These are phyloP conservation scores for Drosophila kambysellisi DNA, from an alignment of 2,888 invertebrate species.

Conservation along the genomic window DNA sequence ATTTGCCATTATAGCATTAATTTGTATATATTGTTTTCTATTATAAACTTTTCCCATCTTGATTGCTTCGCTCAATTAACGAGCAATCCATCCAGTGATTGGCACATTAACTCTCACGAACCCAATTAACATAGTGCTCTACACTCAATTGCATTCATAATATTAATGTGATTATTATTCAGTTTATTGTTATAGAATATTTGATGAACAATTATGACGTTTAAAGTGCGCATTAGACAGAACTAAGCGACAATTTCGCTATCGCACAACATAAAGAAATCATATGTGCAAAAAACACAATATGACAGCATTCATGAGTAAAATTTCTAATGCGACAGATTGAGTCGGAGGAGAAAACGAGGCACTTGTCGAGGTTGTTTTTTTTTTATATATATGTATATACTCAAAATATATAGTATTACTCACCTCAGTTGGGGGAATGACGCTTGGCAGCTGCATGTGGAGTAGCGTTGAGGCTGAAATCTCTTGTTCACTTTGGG, in stretches of 20 bases:
- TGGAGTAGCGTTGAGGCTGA: slow-evolving; percentile 29
- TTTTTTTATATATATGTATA: not conserved
- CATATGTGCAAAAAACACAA: slow-evolving; percentile 11
- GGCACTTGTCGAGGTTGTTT: slow-evolving; percentile 13
- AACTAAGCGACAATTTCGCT: slow-evolving; percentile 11
- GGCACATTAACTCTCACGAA: slow-evolving; percentile 41
- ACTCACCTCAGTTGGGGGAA: slow-evolving; percentile 62
- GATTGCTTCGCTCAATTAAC: slow-evolving; percentile 26
- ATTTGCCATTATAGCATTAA: not conserved
- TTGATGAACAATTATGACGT: slow-evolving; percentile 31
- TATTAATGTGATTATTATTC: slow-evolving; percentile 26
- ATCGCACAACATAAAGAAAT: slow-evolving; percentile 1
- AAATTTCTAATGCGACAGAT: slow-evolving; percentile 8
- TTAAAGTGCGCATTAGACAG: slow-evolving; percentile 27
- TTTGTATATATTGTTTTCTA: slow-evolving; percentile 9
- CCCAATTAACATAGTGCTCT: slow-evolving; percentile 42
- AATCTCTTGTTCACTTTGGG: slow-evolving; percentile 21
- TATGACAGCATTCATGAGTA: slow-evolving; percentile 22
- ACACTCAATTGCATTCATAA: slow-evolving; percentile 24
- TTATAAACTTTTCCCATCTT: slow-evolving; percentile 3
- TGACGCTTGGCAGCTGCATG: slow-evolving; percentile 56
- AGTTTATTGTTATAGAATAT: slow-evolving; percentile 18
- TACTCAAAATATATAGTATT: slow-evolving; percentile 18
- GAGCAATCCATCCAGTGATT: slow-evolving; percentile 38
- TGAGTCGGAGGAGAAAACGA: slow-evolving; percentile 11